phyloP scores from a whole-genome alignment of 2,113 vertebrate species.

The Lanius collurio region DNA sequence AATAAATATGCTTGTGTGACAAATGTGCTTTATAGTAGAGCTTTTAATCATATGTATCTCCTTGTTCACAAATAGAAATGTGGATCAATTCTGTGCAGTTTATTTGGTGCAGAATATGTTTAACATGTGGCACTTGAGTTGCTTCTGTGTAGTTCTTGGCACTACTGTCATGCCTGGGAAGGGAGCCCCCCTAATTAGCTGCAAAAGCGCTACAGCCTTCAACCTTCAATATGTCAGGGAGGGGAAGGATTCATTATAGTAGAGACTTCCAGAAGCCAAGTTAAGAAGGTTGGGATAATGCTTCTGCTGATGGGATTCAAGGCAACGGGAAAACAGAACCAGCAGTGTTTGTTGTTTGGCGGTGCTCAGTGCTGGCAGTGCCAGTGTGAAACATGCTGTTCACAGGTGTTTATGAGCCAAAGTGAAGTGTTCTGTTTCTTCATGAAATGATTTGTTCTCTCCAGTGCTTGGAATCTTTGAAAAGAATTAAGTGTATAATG shows the following conservation, averaged over 20 bases:
- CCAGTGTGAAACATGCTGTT: constrained; percentile 40
- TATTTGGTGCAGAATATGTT: background rate
- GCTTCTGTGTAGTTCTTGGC: constrained; percentile 52
- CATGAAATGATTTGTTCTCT: constrained; percentile 22
- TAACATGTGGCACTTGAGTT: constrained; percentile 44
- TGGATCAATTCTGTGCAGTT: background rate
- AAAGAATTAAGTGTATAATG: constrained; percentile 18
- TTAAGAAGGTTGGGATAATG: constrained; percentile 36
- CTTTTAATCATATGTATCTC: background rate
- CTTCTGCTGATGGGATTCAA: constrained; percentile 17
- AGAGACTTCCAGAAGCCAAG: constrained; percentile 34
- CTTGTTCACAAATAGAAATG: constrained; percentile 11
- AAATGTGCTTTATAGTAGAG: background rate
- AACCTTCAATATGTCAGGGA: constrained; percentile 53
- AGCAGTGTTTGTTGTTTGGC: constrained; percentile 42
- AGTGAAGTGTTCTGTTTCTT: constrained; percentile 33
- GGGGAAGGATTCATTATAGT: constrained; percentile 36
- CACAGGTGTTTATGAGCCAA: constrained; percentile 51
- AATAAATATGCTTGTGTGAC: background rate
- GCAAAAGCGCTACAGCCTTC: constrained; percentile 48
- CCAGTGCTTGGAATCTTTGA: background rate
- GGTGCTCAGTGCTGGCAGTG: constrained; percentile 7
- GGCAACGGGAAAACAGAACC: constrained; percentile 18
- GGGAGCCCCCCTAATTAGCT: constrained; percentile 54
- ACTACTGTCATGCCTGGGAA: constrained; percentile 6